Evolutionary conservation across 2,888 invertebrate genomes (phyloP), one percentile per base, ranked within the genome.

Genomic region (Antitype chi): DNA sequence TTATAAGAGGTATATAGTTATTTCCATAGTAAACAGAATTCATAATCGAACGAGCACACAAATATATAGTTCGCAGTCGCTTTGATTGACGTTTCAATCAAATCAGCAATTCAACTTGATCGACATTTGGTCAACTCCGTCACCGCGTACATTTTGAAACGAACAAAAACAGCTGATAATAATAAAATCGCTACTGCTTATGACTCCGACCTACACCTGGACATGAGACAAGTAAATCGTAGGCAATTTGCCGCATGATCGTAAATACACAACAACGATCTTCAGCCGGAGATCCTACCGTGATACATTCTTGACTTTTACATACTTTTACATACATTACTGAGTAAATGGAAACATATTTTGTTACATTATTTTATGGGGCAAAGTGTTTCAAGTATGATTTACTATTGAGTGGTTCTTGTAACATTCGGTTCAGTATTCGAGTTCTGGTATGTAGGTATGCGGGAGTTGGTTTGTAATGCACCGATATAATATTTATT

Each of bases 161-260:
- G 28, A n/a, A 28, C 38, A n/a, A 49, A n/a, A 6, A 11, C 3
- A 3, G 13, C 43, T 9, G 1, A 38, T 77, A 2, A 2, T 0
- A 4, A 23, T n/a, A 66, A 70, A 74, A 75, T 62, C 68, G 74
- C 76, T 52, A 0, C 11, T 52, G 62, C 67, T 38, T 7, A 0
- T 38, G 15, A 13, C 49, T 67, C 0, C 0, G 0, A 0, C 59
- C 32, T 0, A 11, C 2, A 13, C 38, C 67, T 53, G 43, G 59
- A 52, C 63, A 57, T 28, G 60, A 63, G 72, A 73, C 84, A 76
- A 76, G 79, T 81, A 84, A 86, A 85, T 81, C 78, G 66, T 43
- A 71, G 69, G 78, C 76, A 86, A 87, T 87, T 86, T 78, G 66
- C 70, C 68, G 66, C 78, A 59, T 69, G 74, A 83, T 76, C 70